Base-by-base conservation (phyloP, 2,797 vertebrate species). In the Pogoniulus pusillus region DNA sequence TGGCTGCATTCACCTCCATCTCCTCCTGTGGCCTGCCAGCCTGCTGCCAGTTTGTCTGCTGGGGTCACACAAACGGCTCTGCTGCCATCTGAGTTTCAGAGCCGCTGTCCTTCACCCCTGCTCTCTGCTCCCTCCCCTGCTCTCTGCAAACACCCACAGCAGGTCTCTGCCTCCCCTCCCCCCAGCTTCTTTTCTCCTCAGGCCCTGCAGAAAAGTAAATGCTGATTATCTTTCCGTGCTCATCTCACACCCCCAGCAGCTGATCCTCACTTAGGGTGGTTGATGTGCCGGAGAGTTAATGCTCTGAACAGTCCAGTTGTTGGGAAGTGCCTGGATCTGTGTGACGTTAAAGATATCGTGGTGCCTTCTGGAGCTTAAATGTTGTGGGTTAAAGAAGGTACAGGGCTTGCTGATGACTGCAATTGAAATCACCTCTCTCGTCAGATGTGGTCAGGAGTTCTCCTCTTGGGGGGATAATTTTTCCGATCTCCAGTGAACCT, bases 51-150 rank as follows among this genome's bases (percentile, higher is more conserved):
- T 93, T 94, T 90, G 57, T 88, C 6, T 90, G 68, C 66, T 37
- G 9, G 7, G 51, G 8, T 87, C 81, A 91, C 69, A 86, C 70
- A 95, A 97, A 98, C 93, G 49, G 62, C 95, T 97, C 97, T 91
- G 86, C 93, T 96, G 77, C 88, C 94, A 97, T 97, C 93, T 97
- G 91, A 97, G 96, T 96, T 97, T 95, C 91, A 91, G 91, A 95
- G 92, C 82, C 29, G 14, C 83, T 95, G 84, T 95, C 78, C 95
- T 95, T 93, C 89, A 84, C 65, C 64, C 58, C 59, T 11, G 62
- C 55, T 64, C 34, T 6, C 76, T 57, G 43, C 47, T 65, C 43
- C 94, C 95, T 72, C 59, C 62, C 39, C 43, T 77, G 63, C 32
- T 90, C 71, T 64, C 43, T 37, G 34, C 73, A 39, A 53, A 55